These are phyloP conservation scores for Mechanitis messenoides DNA, from an alignment of 2,888 invertebrate genomes.

Conservation along the genomic window DNA sequence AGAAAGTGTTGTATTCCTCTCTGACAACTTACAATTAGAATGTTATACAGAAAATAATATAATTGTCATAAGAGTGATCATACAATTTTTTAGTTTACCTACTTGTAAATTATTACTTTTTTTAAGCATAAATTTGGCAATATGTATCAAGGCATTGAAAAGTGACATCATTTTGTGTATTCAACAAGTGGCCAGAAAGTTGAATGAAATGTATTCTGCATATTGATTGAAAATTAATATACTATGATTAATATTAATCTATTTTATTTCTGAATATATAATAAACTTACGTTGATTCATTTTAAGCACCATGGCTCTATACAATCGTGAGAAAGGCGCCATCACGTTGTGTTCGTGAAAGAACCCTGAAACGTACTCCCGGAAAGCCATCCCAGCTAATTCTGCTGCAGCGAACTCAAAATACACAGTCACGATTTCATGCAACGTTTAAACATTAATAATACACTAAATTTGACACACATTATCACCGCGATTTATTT, in stretches of 20 bases:
- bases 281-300: constrained; percentile 66
- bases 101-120: no score
- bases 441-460: constrained; percentile 49
- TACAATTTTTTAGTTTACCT: no score
- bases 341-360: constrained; percentile 54
- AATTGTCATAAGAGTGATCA: no score
- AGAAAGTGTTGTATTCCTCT: no score
- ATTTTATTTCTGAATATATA: not conserved
- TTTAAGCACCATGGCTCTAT: constrained; percentile 69
- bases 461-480: constrained; percentile 71
- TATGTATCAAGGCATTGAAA: not conserved
- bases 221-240: not conserved
- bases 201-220: not conserved
- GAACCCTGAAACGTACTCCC: constrained; percentile 45
- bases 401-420: constrained; percentile 25
- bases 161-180: not conserved
- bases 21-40: no score
- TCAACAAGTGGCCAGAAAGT: not conserved
- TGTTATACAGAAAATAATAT: no score
- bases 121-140: no score
- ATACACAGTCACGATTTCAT: constrained; percentile 36
- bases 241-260: not conserved
- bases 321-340: constrained; percentile 65
- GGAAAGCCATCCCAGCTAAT: constrained; percentile 44
- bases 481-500: constrained; percentile 60